A percentile compares a stretch with the other conserved stretches of the same genome.
These are phyloP conservation scores for Stylophora pistillata DNA, from an alignment of 64 coral and sea anemone species.

Conservation along the genomic window DNA sequence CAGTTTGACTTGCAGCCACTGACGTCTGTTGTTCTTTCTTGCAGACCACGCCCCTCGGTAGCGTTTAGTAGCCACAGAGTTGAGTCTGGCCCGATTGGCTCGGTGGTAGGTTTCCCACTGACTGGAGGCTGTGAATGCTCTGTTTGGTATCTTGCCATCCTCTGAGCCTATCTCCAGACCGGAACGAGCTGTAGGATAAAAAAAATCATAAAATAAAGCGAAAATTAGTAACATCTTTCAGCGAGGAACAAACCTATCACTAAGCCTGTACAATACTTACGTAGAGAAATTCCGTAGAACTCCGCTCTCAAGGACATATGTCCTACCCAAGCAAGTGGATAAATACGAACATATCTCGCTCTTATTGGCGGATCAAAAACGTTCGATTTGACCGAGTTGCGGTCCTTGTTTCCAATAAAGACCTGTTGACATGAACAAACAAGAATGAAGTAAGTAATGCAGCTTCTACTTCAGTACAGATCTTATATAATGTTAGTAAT, in stretches of 20 bases:
- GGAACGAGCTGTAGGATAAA: neutral
- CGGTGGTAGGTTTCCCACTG: conserved; percentile 34
- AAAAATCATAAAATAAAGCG: neutral
- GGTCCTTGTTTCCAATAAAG: conserved; percentile 57
- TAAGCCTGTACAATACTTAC: conserved; percentile 35
- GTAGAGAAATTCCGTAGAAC: conserved; percentile 17
- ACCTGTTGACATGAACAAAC: conserved; percentile 2
- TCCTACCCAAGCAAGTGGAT: conserved; percentile 43
- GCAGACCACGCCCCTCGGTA: conserved; percentile 36
- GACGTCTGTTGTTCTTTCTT: conserved; percentile 18
- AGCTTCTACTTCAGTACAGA: neutral
- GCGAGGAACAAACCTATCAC: neutral
- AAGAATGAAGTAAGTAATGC: neutral
- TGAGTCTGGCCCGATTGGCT: neutral
- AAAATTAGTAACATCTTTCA: neutral
- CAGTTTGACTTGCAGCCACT: conserved; percentile 27
- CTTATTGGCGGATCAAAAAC: conserved; percentile 59
- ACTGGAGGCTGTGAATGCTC: conserved; percentile 22
- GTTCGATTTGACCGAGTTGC: conserved; percentile 50
- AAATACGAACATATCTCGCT: conserved; percentile 56
- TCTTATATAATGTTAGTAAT: neutral
- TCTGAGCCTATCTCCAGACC: conserved; percentile 25
- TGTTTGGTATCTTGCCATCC: conserved; percentile 24
- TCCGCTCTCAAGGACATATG: conserved; percentile 67
- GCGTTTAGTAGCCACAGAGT: conserved; percentile 13